Percentiles rank a stretch among this genome's conserved stretches.
phyloP scores from a whole-genome alignment of 2,113 vertebrate species.

The Rhinopithecus roxellana region DNA sequence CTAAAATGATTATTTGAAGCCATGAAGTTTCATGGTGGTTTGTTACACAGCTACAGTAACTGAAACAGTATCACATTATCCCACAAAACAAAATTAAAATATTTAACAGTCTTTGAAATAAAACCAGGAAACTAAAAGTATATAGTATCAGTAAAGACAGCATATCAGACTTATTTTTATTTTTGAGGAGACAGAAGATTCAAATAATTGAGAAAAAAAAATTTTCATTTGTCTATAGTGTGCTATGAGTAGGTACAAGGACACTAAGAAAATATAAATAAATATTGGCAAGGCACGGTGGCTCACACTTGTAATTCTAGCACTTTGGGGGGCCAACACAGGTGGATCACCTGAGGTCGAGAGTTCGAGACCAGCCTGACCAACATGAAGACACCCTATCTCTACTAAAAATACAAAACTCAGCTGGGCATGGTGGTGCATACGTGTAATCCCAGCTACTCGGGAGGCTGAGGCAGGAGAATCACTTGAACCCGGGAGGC shows the following conservation, averaged over 20 bases:
- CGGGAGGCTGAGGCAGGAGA: too few relatives aligned
- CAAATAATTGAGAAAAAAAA: neutral
- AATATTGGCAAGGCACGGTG: neutral
- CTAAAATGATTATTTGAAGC: neutral
- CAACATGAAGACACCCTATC: too few relatives aligned
- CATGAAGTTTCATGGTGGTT: neutral
- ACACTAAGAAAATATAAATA: neutral
- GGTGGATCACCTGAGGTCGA: too few relatives aligned
- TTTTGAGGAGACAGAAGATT: neutral
- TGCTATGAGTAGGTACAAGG: neutral
- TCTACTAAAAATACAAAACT: too few relatives aligned
- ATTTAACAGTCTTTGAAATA: constrained; percentile 5
- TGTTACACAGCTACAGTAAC: neutral
- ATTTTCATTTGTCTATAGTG: neutral
- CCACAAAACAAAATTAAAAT: constrained; percentile 26
- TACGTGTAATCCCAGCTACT: too few relatives aligned
- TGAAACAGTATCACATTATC: neutral
- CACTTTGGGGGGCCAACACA: too few relatives aligned
- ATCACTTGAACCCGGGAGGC: too few relatives aligned
- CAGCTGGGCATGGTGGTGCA: too few relatives aligned
- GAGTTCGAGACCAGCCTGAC: too few relatives aligned
- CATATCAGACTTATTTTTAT: constrained; percentile 8
- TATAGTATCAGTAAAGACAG: neutral
- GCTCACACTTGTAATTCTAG: too few relatives aligned
- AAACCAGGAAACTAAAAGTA: constrained; percentile 9